Conservation (phyloP, 2,113 vertebrate species). For the Cottus gobio region DNA sequence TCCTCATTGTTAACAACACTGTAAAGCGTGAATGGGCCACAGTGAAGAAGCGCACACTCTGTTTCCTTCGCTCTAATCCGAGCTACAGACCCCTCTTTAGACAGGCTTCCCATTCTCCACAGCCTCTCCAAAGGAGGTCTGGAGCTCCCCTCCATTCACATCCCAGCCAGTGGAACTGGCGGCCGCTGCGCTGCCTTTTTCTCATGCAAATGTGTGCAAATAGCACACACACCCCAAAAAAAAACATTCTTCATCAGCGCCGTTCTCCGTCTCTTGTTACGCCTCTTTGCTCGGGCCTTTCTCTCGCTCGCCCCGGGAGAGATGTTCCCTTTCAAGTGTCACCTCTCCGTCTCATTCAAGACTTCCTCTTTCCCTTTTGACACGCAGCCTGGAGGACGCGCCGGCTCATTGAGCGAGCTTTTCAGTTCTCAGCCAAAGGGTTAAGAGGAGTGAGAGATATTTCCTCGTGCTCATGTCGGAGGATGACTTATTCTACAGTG, state of each 20-base stretch:
- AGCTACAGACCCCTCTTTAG: conserved; percentile 40
- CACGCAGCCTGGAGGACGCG: conserved; percentile 48
- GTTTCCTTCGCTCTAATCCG: conserved; percentile 60
- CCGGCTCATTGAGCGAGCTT: conserved; percentile 65
- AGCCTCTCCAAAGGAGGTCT: conserved; percentile 44
- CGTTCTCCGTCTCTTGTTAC: conserved; percentile 54
- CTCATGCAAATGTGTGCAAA: conserved; percentile 80
- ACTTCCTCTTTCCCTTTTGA: conserved; percentile 73
- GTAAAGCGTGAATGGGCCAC: conserved; percentile 25
- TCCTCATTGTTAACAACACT: neutral
- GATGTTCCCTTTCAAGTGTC: conserved; percentile 74
- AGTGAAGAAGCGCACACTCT: conserved; percentile 21
- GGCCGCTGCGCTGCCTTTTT: conserved; percentile 46
- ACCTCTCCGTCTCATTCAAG: conserved; percentile 69
- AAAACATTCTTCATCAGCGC: conserved; percentile 65
- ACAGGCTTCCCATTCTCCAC: conserved; percentile 33
- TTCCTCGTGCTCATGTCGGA: conserved; percentile 30
- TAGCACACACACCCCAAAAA: conserved; percentile 3
- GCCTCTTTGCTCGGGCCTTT: conserved; percentile 56
- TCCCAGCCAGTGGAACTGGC: conserved; percentile 57
- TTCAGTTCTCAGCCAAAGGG: conserved; percentile 27
- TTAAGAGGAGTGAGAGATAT: conserved; percentile 40
- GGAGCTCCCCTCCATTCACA: conserved; percentile 55
- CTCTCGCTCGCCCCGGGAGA: conserved; percentile 60
- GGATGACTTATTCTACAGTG: conserved; percentile 59